Evolutionary conservation across 2,797 vertebrate genomes (phyloP).

Genomic region (Fundulus diaphanus): DNA sequence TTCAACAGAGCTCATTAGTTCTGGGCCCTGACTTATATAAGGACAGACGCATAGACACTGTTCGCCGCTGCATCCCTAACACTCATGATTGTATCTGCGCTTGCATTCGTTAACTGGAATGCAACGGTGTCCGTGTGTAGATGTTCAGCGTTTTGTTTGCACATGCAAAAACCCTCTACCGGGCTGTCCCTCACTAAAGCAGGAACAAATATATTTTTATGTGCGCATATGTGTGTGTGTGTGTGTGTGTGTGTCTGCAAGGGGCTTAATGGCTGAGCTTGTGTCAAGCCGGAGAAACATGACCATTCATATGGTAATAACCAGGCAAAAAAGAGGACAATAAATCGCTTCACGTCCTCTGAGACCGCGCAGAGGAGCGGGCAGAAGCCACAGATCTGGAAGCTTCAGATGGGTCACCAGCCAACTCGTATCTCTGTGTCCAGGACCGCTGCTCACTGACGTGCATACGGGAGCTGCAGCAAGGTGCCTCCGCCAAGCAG

Average conservation of each 20-base stretch:
- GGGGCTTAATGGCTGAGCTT: conserved; percentile 64
- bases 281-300: conserved; percentile 62
- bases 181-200: conserved; percentile 11
- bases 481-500: conserved; percentile 24
- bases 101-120: conserved; percentile 63
- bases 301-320: conserved; percentile 76
- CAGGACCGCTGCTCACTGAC: conserved; percentile 14
- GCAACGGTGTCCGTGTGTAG: conserved; percentile 49
- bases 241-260: conserved; percentile 36
- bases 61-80: conserved; percentile 16
- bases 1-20: conserved; percentile 44
- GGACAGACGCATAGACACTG: conserved; percentile 31
- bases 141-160: conserved; percentile 47
- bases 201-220: too few species aligned
- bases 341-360: conserved; percentile 59
- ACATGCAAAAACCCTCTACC: conserved; percentile 33
- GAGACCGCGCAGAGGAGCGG: conserved; percentile 37
- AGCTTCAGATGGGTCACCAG: conserved; percentile 42
- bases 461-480: conserved; percentile 17
- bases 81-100: conserved; percentile 21
- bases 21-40: conserved; percentile 41
- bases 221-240: too few species aligned
- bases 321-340: conserved; percentile 54
- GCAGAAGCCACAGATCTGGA: conserved; percentile 34
- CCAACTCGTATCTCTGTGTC: conserved; percentile 21